Conservation (phyloP, 2,797 vertebrate genomes). For the Eulemur coronatus region DNA sequence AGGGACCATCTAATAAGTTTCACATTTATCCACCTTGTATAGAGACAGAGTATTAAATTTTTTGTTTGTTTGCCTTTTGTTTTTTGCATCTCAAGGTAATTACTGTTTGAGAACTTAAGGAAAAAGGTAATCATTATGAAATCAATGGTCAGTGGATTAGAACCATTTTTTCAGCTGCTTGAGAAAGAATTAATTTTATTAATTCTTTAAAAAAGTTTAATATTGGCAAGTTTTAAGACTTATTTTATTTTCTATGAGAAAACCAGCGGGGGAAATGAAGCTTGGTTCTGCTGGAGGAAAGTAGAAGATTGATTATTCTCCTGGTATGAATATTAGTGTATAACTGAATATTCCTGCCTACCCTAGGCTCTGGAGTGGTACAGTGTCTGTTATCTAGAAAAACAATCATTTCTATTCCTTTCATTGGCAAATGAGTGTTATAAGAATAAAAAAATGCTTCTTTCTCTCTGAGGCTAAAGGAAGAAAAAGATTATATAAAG, state of each 20-base stretch:
- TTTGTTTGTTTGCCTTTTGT: background rate
- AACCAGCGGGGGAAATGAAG: background rate
- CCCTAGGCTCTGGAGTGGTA: background rate
- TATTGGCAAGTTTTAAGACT: background rate
- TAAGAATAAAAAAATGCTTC: background rate
- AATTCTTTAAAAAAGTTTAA: slow-evolving; percentile 35
- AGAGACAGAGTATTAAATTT: background rate
- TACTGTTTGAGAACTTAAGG: background rate
- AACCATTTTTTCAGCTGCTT: background rate
- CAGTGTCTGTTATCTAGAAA: background rate
- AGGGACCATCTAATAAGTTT: background rate
- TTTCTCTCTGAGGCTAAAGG: background rate
- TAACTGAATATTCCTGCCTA: background rate
- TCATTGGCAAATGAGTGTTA: background rate
- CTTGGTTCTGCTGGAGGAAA: background rate
- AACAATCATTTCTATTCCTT: background rate
- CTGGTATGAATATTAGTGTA: background rate
- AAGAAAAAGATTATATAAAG: background rate
- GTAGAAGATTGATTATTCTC: slow-evolving; percentile 19
- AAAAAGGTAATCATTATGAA: background rate
- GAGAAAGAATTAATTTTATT: slow-evolving; percentile 25
- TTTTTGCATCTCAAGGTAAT: background rate
- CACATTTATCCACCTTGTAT: background rate
- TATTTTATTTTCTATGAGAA: slow-evolving; percentile 20
- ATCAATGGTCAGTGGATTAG: background rate